Percentiles rank a stretch among this genome's conserved stretches.
Conservation (phyloP, 2,113 vertebrate species). For the Lasiurus borealis region DNA sequence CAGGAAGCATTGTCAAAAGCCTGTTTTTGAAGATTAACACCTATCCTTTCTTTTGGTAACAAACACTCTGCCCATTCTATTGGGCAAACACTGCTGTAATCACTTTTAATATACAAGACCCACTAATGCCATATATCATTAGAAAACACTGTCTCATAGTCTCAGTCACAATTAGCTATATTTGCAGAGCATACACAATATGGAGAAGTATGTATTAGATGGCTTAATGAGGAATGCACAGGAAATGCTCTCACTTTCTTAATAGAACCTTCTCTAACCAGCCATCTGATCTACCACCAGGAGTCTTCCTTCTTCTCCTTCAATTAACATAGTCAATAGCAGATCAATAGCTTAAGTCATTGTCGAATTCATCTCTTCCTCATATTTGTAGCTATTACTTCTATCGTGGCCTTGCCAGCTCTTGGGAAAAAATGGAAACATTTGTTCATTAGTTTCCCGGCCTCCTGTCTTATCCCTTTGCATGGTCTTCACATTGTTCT, state of each 20-base stretch:
- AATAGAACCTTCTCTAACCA: background rate
- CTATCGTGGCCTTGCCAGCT: background rate
- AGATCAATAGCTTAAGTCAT: background rate
- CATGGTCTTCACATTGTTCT: background rate
- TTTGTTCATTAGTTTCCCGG: background rate
- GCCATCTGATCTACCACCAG: background rate
- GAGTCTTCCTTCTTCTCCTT: background rate
- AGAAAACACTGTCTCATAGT: background rate
- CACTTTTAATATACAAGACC: background rate
- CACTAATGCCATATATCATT: slow-evolving; percentile 14
- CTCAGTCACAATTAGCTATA: background rate
- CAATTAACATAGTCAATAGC: background rate
- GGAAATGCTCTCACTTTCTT: background rate
- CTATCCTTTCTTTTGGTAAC: slow-evolving; percentile 19
- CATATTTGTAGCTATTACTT: background rate
- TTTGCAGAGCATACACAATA: background rate
- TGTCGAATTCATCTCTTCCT: background rate
- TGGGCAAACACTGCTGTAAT: background rate
- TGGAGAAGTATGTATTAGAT: background rate
- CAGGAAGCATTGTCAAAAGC: background rate
- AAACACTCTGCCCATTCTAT: background rate
- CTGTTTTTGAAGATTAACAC: slow-evolving; percentile 41
- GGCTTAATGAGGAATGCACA: background rate
- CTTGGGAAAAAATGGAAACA: background rate
- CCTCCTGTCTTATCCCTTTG: background rate